Base-by-base conservation (phyloP, 2,797 vertebrate species). In the Gambusia yucatana region DNA sequence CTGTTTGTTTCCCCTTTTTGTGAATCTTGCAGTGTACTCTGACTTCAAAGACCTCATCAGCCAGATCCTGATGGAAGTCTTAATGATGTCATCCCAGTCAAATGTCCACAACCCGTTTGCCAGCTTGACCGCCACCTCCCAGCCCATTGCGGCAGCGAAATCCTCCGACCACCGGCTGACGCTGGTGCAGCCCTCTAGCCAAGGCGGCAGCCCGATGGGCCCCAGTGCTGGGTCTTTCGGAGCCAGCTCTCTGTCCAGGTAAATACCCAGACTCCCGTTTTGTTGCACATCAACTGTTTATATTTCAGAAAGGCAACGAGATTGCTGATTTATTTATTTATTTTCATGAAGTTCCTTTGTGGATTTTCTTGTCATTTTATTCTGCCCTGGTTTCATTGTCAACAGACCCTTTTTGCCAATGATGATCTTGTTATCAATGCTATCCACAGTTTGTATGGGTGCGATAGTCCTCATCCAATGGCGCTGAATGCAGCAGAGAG, bases 31-130 rank as follows among this genome's bases (percentile, higher is more conserved):
- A 99, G 98, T 98, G 81, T 99, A 97, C 93, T 98, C 97, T 76
- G 98, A 98, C 94, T 99, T 98, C 89, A 99, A 99, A 95, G 98
- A 99, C 95, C 95, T 99, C 90, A 99, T 99, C 0, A 96, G 98
- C 78, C 98, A 99, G 96, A 98, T 99, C 91, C 94, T 99, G 92
- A 98, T 99, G 98, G 98, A 99, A 95, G 98, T 99, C 86, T 96
- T 99, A 90, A 98, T 99, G 97, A 98, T 99, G 97, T 99, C 98
- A 78, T 97, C 98, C 61, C 98, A 98, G 91, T 96, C 97, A 0
- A 96, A 96, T 89, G 96, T 98, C 63, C 97, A 98, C 87, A 99
- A 99, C 92, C 98, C 98, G 0, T 99, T 99, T 71, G 97, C 98
- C 92, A 99, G 98, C 88, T 95, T 99, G 95, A 99, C 98, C 6